Evolutionary conservation across 2,888 invertebrate species (phyloP).

Genomic region (Epistrophella euchroma): DNA sequence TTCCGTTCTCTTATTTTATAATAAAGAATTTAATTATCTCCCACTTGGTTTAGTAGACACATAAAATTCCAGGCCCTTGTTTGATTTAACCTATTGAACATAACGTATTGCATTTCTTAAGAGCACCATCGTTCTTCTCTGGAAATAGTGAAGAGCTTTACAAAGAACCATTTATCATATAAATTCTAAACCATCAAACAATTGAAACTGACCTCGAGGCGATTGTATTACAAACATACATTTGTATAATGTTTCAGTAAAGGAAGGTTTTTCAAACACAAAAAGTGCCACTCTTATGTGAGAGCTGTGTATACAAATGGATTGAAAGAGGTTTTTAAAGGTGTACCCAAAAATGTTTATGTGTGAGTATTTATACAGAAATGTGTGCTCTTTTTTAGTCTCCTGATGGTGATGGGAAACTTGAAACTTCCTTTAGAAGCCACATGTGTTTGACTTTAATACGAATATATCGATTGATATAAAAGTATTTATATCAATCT

Average conservation of each 20-base stretch:
- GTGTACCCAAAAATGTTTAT: neutral
- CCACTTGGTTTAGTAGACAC: neutral
- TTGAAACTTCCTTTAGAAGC: slow-evolving; percentile 1
- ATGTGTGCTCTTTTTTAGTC: neutral
- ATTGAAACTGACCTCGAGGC: slow-evolving; percentile 6
- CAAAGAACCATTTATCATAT: neutral
- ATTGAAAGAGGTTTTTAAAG: slow-evolving; percentile 11
- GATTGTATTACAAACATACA: neutral
- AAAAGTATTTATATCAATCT: neutral
- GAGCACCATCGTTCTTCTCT: neutral
- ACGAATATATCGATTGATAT: neutral
- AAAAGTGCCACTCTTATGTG: slow-evolving; percentile 11
- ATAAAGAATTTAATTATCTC: too few species aligned
- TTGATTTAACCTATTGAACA: neutral
- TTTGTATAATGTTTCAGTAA: neutral
- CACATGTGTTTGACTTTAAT: slow-evolving; percentile 1
- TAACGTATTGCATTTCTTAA: slow-evolving; percentile 3
- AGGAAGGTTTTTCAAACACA: slow-evolving; percentile 1
- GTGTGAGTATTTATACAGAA: neutral
- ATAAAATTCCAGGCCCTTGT: neutral
- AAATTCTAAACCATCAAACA: slow-evolving; percentile 3
- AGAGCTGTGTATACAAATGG: slow-evolving; percentile 13
- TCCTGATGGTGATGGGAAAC: slow-evolving; percentile 11
- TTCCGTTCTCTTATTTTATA: too few species aligned
- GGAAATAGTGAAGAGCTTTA: neutral